Conservation (phyloP, 2,888 invertebrate species). For the Pantelozetes paolii region DNA sequence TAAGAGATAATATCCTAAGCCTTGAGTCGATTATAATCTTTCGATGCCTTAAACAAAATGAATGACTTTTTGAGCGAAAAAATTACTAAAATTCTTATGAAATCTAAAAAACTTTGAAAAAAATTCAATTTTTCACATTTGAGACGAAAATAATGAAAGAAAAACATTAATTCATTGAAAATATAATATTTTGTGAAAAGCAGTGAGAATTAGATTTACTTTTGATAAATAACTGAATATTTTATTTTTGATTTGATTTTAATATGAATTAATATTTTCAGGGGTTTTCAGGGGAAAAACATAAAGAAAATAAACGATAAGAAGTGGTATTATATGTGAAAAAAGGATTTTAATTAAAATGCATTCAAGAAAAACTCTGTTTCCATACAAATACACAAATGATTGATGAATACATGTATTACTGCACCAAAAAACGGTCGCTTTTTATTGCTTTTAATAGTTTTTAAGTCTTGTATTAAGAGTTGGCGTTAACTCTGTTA, state of each 20-base stretch:
- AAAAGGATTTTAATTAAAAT: constrained; percentile 32
- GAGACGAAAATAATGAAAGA: background rate
- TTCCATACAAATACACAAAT: constrained; percentile 16
- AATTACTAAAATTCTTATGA: background rate
- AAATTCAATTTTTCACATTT: background rate
- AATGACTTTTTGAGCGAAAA: background rate
- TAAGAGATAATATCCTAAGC: background rate
- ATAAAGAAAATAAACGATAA: constrained; percentile 15
- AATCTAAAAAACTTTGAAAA: background rate
- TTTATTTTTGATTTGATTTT: background rate
- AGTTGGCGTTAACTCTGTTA: background rate
- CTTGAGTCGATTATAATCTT: background rate
- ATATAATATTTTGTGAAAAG: background rate
- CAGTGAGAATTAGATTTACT: constrained; percentile 26
- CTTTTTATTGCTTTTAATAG: no score
- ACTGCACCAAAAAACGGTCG: background rate
- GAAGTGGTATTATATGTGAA: background rate
- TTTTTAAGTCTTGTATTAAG: background rate
- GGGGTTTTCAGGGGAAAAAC: no score
- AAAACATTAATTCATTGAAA: background rate
- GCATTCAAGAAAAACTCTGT: background rate
- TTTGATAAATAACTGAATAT: constrained; percentile 25
- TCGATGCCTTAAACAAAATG: background rate
- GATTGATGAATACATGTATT: constrained; percentile 20
- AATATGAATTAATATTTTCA: background rate